A percentile compares a stretch with the other conserved stretches of the same genome.
phyloP scores from a whole-genome alignment of 2,888 invertebrate genomes.

The Proisotoma minuta region DNA sequence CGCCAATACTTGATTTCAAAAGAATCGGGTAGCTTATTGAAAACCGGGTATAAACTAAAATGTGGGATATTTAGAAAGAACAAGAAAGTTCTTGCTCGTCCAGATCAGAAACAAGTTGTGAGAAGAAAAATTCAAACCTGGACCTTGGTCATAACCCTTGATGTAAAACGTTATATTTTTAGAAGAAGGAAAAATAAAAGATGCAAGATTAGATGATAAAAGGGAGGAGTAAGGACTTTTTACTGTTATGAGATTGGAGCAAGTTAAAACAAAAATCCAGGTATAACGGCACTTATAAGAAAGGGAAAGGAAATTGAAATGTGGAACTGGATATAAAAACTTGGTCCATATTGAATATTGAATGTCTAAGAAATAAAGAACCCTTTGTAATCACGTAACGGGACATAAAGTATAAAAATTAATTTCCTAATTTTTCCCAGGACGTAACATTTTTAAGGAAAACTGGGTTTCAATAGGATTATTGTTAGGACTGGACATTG shows the following conservation, averaged over 20 bases:
- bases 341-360: slow-evolving; percentile 19
- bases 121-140: slow-evolving; percentile 15
- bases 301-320: not conserved
- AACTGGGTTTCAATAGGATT: slow-evolving; percentile 11
- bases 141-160: slow-evolving; percentile 3
- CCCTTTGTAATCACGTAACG: not conserved
- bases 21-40: too few relatives aligned
- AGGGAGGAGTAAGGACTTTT: not conserved
- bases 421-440: not conserved
- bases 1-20: too few relatives aligned
- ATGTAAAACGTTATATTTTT: not conserved
- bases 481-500: slow-evolving; percentile 23
- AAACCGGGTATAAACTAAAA: too few relatives aligned
- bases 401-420: slow-evolving; percentile 12
- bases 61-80: slow-evolving; percentile 2
- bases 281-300: not conserved
- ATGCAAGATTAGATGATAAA: not conserved
- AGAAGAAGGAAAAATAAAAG: slow-evolving; percentile 5
- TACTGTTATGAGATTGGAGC: not conserved
- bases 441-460: slow-evolving; percentile 5
- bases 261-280: slow-evolving; percentile 6
- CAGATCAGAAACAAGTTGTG: slow-evolving; percentile 23
- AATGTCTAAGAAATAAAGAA: slow-evolving; percentile 1
- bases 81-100: not conserved
- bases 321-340: slow-evolving; percentile 12